These are phyloP conservation scores for Eremophila alpestris DNA, from an alignment of 2,797 vertebrate genomes.

Conservation along the genomic window DNA sequence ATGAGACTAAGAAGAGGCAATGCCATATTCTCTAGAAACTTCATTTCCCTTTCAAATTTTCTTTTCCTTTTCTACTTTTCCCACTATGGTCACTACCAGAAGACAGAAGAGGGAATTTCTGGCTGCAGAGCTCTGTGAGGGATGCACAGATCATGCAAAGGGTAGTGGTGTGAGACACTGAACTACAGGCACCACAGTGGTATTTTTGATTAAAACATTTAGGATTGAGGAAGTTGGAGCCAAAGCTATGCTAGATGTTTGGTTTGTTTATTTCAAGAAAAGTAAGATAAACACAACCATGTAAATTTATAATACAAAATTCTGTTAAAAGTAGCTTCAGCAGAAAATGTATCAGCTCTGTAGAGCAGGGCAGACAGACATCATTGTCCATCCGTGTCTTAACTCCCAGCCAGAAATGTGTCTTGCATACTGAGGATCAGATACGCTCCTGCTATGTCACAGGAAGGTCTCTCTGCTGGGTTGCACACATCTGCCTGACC, in stretches of 20 bases:
- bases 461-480: not conserved
- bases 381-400: not conserved
- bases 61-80: not conserved
- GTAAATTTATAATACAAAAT: not conserved
- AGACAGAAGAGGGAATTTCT: not conserved
- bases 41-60: not conserved
- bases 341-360: not conserved
- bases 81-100: not conserved
- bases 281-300: not conserved
- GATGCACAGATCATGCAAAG: not conserved
- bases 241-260: not conserved
- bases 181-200: not conserved
- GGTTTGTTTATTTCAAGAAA: not conserved
- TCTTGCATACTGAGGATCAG: not conserved
- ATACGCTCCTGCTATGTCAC: not conserved
- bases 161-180: not conserved
- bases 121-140: not conserved
- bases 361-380: not conserved
- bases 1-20: not conserved
- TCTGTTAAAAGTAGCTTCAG: not conserved
- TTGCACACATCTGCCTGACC: not conserved
- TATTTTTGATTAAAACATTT: not conserved
- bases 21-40: not conserved
- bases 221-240: not conserved
- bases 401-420: not conserved